Evolutionary conservation across 2,888 invertebrate genomes (phyloP).

Genomic region (Tetropium fuscum): DNA sequence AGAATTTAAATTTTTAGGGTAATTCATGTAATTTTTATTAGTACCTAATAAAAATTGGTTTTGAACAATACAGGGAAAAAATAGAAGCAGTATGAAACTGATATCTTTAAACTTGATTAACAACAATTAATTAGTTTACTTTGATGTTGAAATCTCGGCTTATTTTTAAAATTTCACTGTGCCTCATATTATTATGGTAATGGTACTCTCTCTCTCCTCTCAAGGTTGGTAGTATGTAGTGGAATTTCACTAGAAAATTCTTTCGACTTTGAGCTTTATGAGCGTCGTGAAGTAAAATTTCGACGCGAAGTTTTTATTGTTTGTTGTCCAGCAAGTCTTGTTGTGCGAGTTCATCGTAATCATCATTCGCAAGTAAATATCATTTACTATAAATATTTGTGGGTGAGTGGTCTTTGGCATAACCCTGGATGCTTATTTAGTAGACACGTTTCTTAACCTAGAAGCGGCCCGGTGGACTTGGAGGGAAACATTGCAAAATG

Average conservation of each 20-base stretch:
- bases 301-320: slow-evolving; percentile 23
- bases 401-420: slow-evolving; percentile 33
- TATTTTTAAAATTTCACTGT: too few relatives aligned
- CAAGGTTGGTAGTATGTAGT: slow-evolving; percentile 27
- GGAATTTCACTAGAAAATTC: slow-evolving; percentile 31
- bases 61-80: too few relatives aligned
- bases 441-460: slow-evolving; percentile 64
- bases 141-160: too few relatives aligned
- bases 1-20: too few relatives aligned
- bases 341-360: slow-evolving; percentile 29
- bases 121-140: too few relatives aligned
- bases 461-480: slow-evolving; percentile 58
- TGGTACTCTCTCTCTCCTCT: too few relatives aligned
- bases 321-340: slow-evolving; percentile 21
- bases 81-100: too few relatives aligned
- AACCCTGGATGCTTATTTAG: slow-evolving; percentile 35
- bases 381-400: slow-evolving; percentile 35
- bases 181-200: too few relatives aligned
- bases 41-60: too few relatives aligned
- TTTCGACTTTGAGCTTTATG: slow-evolving; percentile 36
- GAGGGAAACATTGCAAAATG: slow-evolving; percentile 64
- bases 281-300: slow-evolving; percentile 32
- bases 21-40: too few relatives aligned
- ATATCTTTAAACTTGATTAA: too few relatives aligned
- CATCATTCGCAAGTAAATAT: slow-evolving; percentile 47